Conservation (phyloP, 2,888 invertebrate species). For the Epistrophe eligans region DNA sequence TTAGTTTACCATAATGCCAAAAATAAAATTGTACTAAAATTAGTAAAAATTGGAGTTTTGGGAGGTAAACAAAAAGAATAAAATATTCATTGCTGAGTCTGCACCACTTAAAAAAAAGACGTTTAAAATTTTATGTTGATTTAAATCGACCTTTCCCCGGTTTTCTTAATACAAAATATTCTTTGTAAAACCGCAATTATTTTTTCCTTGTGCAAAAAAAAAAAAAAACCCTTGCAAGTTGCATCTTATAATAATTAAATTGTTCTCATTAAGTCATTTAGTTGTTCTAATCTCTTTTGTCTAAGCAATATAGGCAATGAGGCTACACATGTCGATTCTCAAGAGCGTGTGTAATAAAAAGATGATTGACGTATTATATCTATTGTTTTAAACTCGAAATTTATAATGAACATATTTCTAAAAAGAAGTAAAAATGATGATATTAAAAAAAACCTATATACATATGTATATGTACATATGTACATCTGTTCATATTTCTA, state of each 20-base stretch:
- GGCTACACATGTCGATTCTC: neutral
- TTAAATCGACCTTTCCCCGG: neutral
- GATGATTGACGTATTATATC: constrained; percentile 35
- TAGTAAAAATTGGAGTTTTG: too few relatives aligned
- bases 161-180: neutral
- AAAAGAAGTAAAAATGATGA: neutral
- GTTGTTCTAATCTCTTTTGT: constrained; percentile 24
- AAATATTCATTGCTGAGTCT: too few relatives aligned
- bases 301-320: constrained; percentile 23
- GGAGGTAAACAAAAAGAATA: too few relatives aligned
- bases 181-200: constrained; percentile 4
- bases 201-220: neutral
- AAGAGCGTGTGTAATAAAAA: constrained; percentile 9
- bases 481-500: too few relatives aligned
- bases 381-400: neutral
- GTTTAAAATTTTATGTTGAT: neutral
- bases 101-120: too few relatives aligned
- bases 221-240: neutral
- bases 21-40: too few relatives aligned
- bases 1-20: too few relatives aligned
- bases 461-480: too few relatives aligned
- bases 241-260: neutral
- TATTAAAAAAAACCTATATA: neutral
- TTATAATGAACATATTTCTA: neutral
- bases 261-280: constrained; percentile 36